Base-by-base conservation (phyloP, 2,113 vertebrate genomes). In the Cyrtonyx montezumae region DNA sequence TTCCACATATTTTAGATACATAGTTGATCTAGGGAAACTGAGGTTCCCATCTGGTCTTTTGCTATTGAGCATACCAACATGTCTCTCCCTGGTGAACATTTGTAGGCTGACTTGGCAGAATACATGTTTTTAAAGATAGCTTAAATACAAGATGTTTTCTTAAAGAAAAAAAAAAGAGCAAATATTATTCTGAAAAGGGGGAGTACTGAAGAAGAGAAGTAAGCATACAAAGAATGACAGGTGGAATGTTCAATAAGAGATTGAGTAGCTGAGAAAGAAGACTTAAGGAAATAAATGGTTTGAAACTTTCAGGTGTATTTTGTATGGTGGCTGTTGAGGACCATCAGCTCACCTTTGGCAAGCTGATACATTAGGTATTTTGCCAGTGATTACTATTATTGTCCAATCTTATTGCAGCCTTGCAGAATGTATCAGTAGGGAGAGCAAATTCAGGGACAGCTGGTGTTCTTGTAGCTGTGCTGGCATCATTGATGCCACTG, bases 41-140 rank as follows among this genome's bases (percentile, higher is more conserved):
- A 78, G n/a, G 16, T 37, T 15, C 5, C 46, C 26, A 32, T 90
- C 91, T 82, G 32, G 53, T 75, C 36, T 79, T 82, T 40, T 59
- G 8, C 37, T 84, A 9, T 79, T 25, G 58, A 78, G 34, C 10
- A 9, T 37, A 63, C 30, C 59, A 87, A 25, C 28, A 20, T 69
- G 83, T 94, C 66, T 88, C 13, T 91, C 43, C 67, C 79, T 53
- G 30, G 26, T 91, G 81, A 89, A 61, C 51, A 82, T 61, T 26
- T 30, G 21, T 61, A 58, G 84, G 45, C 37, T 83, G 61, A 37
- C 22, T 53, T 83, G 43, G 46, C 53, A 94, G 61, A 91, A 76
- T 30, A 78, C 28, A 8, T 80, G 8, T 21, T 83, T 94, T 75
- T 28, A 85, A 90, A 91, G 36, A 45, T 67, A 73, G 68, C 87